These are phyloP conservation scores for Brachionus plicatilis DNA, from an alignment of 1,140 invertebrate species.

Conservation along the genomic window DNA sequence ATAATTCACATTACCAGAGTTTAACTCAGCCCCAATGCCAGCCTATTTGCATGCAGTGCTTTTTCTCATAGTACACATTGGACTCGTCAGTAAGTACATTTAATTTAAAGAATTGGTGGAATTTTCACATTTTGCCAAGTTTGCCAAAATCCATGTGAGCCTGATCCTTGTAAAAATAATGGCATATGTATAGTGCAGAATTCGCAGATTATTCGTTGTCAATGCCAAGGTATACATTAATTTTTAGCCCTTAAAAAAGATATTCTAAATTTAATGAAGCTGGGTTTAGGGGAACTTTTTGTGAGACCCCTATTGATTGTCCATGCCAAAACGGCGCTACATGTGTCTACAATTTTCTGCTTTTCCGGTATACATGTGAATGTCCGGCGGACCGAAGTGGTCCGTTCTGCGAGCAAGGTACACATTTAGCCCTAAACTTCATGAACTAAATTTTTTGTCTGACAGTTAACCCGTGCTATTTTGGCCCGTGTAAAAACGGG, in stretches of 20 bases:
- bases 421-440: not conserved
- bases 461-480: constrained; percentile 8
- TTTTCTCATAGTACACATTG: not conserved
- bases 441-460: not conserved
- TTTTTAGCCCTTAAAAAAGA: not conserved
- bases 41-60: not conserved
- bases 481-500: constrained; percentile 9
- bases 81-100: not conserved
- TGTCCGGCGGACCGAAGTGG: not conserved
- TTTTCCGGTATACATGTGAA: not conserved
- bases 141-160: not conserved
- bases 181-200: not conserved
- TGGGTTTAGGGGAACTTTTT: constrained; percentile 10
- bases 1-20: not conserved
- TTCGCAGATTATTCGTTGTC: not conserved
- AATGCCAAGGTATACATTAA: not conserved
- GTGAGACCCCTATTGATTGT: not conserved
- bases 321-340: constrained; percentile 1
- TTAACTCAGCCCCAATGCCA: not conserved
- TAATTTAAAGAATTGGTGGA: not conserved
- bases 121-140: not conserved
- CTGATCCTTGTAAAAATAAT: not conserved
- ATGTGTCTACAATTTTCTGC: constrained; percentile 5
- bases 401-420: constrained; percentile 14
- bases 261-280: not conserved